These are phyloP conservation scores for Lepidocolaptes lacrymiger DNA, from an alignment of 2,797 vertebrate species.

Conservation along the genomic window DNA sequence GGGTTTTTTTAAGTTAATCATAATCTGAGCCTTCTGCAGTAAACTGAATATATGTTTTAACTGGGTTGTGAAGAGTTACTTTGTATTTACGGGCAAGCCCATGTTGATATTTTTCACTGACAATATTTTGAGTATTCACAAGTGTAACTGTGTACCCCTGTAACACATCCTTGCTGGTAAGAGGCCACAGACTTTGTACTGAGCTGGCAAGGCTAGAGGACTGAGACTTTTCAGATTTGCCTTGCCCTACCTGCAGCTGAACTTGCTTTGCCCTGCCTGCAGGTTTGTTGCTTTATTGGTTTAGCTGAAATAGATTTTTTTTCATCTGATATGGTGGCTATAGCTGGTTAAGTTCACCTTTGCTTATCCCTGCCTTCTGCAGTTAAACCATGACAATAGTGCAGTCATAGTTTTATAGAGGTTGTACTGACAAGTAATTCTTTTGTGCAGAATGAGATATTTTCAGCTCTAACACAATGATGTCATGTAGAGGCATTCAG, in stretches of 20 bases:
- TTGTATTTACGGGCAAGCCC: neutral
- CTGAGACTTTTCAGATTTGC: neutral
- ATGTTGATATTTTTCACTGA: neutral
- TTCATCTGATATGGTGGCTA: neutral
- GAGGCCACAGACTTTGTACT: neutral
- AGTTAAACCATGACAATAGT: neutral
- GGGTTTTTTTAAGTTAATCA: neutral
- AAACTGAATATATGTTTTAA: neutral
- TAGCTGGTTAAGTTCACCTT: neutral
- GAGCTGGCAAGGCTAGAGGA: neutral
- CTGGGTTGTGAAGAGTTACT: neutral
- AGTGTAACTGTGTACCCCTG: rapidly evolving
- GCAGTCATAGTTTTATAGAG: neutral
- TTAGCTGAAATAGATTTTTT: neutral
- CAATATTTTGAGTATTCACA: neutral
- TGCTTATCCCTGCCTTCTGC: neutral
- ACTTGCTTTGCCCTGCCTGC: neutral
- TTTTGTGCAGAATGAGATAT: neutral
- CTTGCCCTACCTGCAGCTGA: neutral
- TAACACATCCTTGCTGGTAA: neutral
- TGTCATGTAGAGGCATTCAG: neutral
- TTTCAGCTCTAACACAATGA: neutral
- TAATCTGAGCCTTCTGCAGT: neutral
- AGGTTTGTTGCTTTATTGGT: neutral
- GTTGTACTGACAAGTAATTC: neutral